phyloP scores from a whole-genome alignment of 1,140 invertebrate genomes.

The Dinoponera quadriceps region DNA sequence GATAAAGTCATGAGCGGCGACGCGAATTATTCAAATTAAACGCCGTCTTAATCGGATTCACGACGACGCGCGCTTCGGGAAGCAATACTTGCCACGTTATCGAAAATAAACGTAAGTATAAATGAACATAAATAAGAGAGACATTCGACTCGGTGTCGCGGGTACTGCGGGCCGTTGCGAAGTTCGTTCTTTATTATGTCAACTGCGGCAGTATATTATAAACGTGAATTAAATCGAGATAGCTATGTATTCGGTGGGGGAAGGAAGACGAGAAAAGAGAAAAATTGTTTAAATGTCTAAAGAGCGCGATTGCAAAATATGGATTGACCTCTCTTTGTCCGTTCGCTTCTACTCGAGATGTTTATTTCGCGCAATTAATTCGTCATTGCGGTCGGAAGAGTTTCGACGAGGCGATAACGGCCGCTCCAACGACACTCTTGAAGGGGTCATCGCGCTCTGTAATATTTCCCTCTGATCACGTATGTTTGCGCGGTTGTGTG shows the following conservation, averaged over 20 bases:
- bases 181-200: no score
- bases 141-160: no score
- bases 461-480: constrained; percentile 39
- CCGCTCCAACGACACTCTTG: constrained; percentile 33
- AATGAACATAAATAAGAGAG: no score
- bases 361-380: constrained; percentile 2
- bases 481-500: constrained; percentile 7
- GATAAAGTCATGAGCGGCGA: neutral
- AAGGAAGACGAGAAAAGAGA: neutral
- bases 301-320: no score
- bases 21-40: neutral
- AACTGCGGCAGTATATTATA: no score
- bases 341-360: neutral
- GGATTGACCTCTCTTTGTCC: neutral
- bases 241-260: no score
- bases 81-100: no score
- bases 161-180: no score
- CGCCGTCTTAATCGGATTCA: neutral
- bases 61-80: no score
- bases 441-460: constrained; percentile 37
- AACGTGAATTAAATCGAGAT: no score
- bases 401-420: constrained; percentile 40
- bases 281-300: no score
- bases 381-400: constrained; percentile 7
- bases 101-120: no score